Base-by-base conservation (phyloP, 2,888 invertebrate genomes). In the Vanessa cardui region DNA sequence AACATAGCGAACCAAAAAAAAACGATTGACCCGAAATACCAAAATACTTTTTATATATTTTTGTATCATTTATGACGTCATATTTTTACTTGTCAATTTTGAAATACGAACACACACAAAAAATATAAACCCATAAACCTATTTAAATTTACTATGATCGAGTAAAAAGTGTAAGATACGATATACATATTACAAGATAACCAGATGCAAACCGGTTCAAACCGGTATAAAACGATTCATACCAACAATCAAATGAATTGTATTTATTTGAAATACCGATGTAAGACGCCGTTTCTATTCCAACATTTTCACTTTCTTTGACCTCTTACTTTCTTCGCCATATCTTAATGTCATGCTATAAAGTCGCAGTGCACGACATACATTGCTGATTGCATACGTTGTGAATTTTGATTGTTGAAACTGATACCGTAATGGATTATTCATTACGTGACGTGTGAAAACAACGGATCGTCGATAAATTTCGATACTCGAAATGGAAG, bases 301-400 rank as follows among this genome's bases (percentile, higher is more conserved):
- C 72, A 76, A 74, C 76, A 72, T 75, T 79, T 79, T 80, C 79
- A 76, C 80, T 80, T 77, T 80, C 79, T 59, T 61, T 73, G 77
- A 76, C 77, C 79, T 66, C 58, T 77, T 74, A 76, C 80, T 80
- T 80, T 80, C 80, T 77, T 78, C 63, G 62, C 69, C 58, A 33
- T 21, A 52, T 52, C 21, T 52, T 12, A 31, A 54, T 54, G 31
- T 33, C 31, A 54, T 8, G 54, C 31, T 31, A 16, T 16, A 54
- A 31, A 26, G 31, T 54, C 31, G 31, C 54, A 15, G n/a, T 54
- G 31, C 15, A 31, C 31, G 8, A 8, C 16, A n/a, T 54, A 26
- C 54, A 33, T 31, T n/a, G 54, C 54, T n/a, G 15, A 8, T 6
- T 54, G 15, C 31, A n/a, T 54, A n/a, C n/a, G 54, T 54, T 16